Conservation (phyloP, 2,113 vertebrate genomes). For the Diglossa brunneiventris region DNA sequence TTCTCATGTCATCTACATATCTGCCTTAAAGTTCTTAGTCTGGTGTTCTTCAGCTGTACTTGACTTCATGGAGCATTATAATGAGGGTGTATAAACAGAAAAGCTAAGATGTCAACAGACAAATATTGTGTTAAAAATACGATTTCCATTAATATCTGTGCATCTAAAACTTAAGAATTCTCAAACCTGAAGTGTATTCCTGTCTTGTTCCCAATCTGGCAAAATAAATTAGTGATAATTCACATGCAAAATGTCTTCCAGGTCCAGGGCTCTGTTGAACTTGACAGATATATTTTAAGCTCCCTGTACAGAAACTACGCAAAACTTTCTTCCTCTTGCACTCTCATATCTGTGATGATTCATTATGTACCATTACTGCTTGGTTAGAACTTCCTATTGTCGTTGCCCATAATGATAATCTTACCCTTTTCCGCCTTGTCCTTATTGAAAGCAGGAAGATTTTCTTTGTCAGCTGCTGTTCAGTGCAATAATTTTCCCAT, state of each 20-base stretch:
- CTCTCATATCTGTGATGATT: background rate
- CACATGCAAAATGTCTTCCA: background rate
- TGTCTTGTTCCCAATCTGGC: background rate
- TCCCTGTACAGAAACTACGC: background rate
- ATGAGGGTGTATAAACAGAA: background rate
- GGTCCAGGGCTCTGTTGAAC: background rate
- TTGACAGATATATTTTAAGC: background rate
- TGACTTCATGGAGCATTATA: background rate
- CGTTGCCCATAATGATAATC: background rate
- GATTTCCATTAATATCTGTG: background rate
- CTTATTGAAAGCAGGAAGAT: background rate
- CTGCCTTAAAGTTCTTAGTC: background rate
- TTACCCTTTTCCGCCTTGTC: background rate
- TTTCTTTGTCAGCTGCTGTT: background rate
- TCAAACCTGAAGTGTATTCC: background rate
- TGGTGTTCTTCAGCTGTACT: background rate
- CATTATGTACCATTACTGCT: background rate
- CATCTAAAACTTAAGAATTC: background rate
- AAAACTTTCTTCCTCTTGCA: background rate
- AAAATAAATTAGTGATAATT: background rate
- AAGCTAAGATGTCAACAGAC: background rate
- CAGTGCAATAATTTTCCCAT: background rate
- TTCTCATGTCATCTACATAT: background rate
- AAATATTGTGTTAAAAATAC: background rate
- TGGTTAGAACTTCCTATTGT: background rate